Evolutionary conservation across 2,797 vertebrate genomes (phyloP).

Genomic region (Acanthurus lineatus): DNA sequence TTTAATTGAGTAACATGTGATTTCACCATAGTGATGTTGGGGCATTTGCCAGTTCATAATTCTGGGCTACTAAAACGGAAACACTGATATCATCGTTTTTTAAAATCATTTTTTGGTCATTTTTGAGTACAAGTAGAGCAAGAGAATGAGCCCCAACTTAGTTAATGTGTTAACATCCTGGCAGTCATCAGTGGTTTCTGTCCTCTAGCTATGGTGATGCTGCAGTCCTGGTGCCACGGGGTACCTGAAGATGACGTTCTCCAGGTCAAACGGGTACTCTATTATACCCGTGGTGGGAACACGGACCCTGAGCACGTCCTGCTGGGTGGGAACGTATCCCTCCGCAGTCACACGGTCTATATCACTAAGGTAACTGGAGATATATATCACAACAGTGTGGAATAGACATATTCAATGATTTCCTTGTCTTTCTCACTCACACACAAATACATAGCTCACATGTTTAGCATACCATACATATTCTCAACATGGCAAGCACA

Average conservation of each 20-base stretch:
- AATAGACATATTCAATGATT: constrained; percentile 38
- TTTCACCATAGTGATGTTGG: not conserved
- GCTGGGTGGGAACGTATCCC: constrained; percentile 86
- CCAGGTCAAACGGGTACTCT: constrained; percentile 89
- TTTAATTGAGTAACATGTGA: not conserved
- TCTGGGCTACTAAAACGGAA: not conserved
- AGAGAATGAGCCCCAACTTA: not conserved
- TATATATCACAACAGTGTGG: constrained; percentile 69
- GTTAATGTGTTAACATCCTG: constrained; percentile 27
- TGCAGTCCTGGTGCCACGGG: constrained; percentile 60
- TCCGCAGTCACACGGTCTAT: constrained; percentile 83
- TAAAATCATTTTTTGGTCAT: not conserved
- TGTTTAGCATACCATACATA: not conserved
- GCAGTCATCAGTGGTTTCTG: constrained; percentile 73
- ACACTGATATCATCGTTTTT: not conserved
- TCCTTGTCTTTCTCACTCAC: constrained; percentile 7
- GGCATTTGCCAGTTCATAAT: not conserved
- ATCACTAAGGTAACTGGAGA: constrained; percentile 86
- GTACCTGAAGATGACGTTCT: constrained; percentile 89
- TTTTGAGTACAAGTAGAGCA: not conserved
- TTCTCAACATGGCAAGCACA: not conserved
- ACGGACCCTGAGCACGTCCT: constrained; percentile 87
- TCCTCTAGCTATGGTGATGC: constrained; percentile 52
- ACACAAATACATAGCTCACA: constrained; percentile 2
- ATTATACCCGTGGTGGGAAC: constrained; percentile 88